phyloP scores from a whole-genome alignment of 1,140 invertebrate species.

The Hyposmocoma kahamanoa region DNA sequence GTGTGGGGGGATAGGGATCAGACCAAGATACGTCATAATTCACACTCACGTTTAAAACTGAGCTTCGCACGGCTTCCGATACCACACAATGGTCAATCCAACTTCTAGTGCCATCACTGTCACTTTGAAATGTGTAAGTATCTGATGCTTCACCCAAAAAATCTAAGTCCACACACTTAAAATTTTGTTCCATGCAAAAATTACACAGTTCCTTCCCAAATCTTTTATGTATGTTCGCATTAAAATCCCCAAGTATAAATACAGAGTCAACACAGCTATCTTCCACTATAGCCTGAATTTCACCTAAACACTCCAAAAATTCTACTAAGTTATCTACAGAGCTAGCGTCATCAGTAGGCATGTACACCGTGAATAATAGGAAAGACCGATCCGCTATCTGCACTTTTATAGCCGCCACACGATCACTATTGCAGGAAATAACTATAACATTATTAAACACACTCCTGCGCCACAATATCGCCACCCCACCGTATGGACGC shows the following conservation, averaged over 20 bases:
- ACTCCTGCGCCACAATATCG: not conserved
- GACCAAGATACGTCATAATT: not conserved
- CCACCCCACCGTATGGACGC: not conserved
- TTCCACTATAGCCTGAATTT: not conserved
- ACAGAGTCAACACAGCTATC: not conserved
- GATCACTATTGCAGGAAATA: not conserved
- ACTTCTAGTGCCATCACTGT: not conserved
- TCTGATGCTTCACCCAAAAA: not conserved
- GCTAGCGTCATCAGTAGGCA: not conserved
- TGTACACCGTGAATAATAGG: not conserved
- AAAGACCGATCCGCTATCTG: not conserved
- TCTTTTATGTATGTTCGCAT: not conserved
- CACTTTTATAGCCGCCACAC: constrained; percentile 2
- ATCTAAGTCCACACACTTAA: not conserved
- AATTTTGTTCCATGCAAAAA: not conserved
- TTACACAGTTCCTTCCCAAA: not conserved
- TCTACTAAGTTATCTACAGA: not conserved
- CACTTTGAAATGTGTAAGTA: not conserved
- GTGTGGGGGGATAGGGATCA: not conserved
- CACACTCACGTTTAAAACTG: not conserved
- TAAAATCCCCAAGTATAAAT: constrained; percentile 3
- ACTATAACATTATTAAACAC: not conserved
- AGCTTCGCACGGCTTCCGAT: not conserved
- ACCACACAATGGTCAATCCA: constrained; percentile 2
- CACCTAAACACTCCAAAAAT: not conserved